Evolutionary conservation across 1,140 invertebrate species (phyloP).

Genomic region (Tetramorium alpestre): DNA sequence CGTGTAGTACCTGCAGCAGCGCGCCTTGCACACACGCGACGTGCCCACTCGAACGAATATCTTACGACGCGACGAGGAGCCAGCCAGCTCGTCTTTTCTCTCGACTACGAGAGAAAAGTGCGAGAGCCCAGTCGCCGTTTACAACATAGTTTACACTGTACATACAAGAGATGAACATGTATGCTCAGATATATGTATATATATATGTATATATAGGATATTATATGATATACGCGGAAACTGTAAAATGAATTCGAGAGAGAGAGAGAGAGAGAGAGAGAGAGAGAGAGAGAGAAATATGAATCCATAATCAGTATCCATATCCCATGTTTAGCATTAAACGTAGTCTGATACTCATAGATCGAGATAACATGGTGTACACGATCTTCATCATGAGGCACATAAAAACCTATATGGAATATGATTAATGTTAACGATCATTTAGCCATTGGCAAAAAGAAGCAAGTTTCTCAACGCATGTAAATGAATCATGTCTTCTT

Average conservation of each 20-base stretch:
- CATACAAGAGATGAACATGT: background rate
- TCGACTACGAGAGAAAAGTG: conserved; percentile 52
- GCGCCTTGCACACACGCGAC: conserved; percentile 56
- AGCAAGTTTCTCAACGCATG: too few species aligned
- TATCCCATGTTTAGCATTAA: conserved; percentile 6
- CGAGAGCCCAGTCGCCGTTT: conserved; percentile 21
- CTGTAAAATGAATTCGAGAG: background rate
- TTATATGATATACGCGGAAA: conserved; percentile 11
- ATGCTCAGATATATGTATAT: background rate
- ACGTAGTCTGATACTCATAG: background rate
- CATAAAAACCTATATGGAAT: background rate
- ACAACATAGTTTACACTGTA: background rate
- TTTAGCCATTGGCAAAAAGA: background rate
- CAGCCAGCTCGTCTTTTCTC: conserved; percentile 36
- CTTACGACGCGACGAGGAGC: conserved; percentile 36
- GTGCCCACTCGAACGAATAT: conserved; percentile 56
- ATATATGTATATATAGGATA: background rate
- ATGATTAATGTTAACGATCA: background rate
- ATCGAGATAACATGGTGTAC: background rate
- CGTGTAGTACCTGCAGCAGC: conserved; percentile 44
- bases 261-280: background rate
- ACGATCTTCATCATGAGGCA: background rate
- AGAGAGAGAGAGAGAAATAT: background rate
- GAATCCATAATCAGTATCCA: conserved; percentile 6
- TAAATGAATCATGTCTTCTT: background rate